Evolutionary conservation across 2,888 invertebrate species (phyloP).

Genomic region (Pasiphila rectangulata): DNA sequence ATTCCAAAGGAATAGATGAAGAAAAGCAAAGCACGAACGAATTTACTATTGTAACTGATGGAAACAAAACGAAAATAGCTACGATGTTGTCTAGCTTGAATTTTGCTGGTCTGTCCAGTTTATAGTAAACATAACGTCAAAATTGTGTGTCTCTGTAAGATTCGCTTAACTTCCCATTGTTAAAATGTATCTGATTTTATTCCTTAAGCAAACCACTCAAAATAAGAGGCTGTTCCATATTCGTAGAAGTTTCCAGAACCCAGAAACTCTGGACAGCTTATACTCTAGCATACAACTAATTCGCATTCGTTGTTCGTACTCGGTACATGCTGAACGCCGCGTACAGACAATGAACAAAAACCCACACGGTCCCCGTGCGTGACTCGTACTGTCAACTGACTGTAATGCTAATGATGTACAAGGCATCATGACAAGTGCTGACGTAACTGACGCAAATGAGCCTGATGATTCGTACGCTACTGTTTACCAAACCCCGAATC

Average conservation of each 20-base stretch:
- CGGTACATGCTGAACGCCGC: slow-evolving; percentile 25
- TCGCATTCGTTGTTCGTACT: slow-evolving; percentile 35
- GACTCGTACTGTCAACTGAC: slow-evolving; percentile 7
- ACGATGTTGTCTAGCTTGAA: too few relatives aligned
- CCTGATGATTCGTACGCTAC: neutral
- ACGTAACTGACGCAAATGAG: slow-evolving; percentile 21
- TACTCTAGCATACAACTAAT: slow-evolving; percentile 18
- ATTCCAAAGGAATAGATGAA: neutral
- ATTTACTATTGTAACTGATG: neutral
- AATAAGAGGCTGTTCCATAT: too few relatives aligned
- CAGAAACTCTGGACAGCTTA: neutral
- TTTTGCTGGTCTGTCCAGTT: too few relatives aligned
- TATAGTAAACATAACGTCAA: too few relatives aligned
- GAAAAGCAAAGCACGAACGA: neutral
- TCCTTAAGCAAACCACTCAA: too few relatives aligned
- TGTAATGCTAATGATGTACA: slow-evolving; percentile 16
- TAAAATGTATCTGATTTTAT: too few relatives aligned
- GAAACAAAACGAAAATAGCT: neutral
- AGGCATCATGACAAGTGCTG: slow-evolving; percentile 25
- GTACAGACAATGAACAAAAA: slow-evolving; percentile 54
- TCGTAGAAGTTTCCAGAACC: too few relatives aligned
- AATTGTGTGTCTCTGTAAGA: too few relatives aligned
- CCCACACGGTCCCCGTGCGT: slow-evolving; percentile 49
- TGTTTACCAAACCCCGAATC: slow-evolving; percentile 9
- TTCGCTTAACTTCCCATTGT: too few relatives aligned